Conservation (phyloP, 2,113 vertebrate species). For the Salvelinus sp. region DNA sequence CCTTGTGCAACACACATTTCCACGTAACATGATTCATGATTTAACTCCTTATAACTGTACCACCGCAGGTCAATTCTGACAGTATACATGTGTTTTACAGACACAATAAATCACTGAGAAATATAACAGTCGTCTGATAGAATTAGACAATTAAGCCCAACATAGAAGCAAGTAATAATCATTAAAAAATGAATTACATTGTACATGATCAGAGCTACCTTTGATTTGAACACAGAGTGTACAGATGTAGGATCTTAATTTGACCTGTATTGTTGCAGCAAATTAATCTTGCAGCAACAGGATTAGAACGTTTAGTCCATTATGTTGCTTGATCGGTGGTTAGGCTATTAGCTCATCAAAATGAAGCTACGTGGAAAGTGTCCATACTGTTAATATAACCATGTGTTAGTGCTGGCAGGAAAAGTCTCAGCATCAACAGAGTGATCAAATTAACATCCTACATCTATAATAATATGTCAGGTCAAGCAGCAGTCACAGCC, state of each 20-base stretch:
- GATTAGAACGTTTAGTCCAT: no score
- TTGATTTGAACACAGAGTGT: conserved; percentile 47
- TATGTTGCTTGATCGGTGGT: no score
- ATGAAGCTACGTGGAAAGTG: no score
- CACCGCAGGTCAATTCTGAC: background rate
- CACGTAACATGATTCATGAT: conserved; percentile 15
- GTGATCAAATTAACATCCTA: no score
- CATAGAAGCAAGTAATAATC: conserved; percentile 51
- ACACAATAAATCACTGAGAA: conserved; percentile 40
- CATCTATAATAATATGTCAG: conserved; percentile 53
- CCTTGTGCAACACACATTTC: background rate
- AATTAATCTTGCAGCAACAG: no score
- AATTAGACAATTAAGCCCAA: conserved; percentile 51
- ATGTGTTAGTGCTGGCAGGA: no score
- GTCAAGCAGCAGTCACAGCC: conserved; percentile 37
- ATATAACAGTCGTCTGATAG: conserved; percentile 46
- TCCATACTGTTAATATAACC: no score
- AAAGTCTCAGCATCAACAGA: no score
- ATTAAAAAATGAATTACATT: conserved; percentile 68
- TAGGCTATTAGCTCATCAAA: no score
- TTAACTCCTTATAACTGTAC: background rate
- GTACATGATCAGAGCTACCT: conserved; percentile 56
- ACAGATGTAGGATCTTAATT: no score
- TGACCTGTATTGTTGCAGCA: no score
- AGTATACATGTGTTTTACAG: conserved; percentile 32